Percentiles rank a stretch among this genome's conserved stretches.
phyloP scores from a whole-genome alignment of 1,140 invertebrate genomes.

The Nymphalis io region DNA sequence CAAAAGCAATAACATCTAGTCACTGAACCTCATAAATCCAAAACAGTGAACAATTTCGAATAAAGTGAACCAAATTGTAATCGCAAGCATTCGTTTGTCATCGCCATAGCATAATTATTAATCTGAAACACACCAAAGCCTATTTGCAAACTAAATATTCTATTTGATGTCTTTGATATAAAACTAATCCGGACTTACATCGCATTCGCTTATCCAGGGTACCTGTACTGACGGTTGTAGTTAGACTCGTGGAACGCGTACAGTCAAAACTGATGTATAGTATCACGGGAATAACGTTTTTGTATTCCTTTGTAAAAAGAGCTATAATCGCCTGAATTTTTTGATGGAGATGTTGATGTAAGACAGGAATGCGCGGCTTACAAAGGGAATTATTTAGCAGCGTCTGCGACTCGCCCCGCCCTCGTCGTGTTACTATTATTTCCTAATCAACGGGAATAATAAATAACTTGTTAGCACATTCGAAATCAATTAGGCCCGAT shows the following conservation, averaged over 20 bases:
- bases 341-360: background rate
- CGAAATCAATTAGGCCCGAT: conserved; percentile 33
- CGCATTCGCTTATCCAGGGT: conserved; percentile 14
- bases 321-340: background rate
- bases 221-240: conserved; percentile 7
- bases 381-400: conserved; percentile 56
- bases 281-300: background rate
- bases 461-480: conserved; percentile 39
- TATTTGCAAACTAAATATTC: conserved; percentile 18
- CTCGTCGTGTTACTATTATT: conserved; percentile 31
- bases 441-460: conserved; percentile 43
- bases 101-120: too few species aligned
- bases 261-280: background rate
- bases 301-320: background rate
- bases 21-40: too few species aligned
- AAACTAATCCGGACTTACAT: conserved; percentile 26
- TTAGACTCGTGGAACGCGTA: background rate
- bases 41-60: too few species aligned
- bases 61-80: too few species aligned
- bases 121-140: too few species aligned
- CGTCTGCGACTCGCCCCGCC: conserved; percentile 9
- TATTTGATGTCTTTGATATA: conserved; percentile 23
- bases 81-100: too few species aligned
- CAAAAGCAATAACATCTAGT: too few species aligned
- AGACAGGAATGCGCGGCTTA: conserved; percentile 15